Percentiles rank a stretch among this genome's conserved stretches.
Conservation (phyloP, 2,888 invertebrate species). For the Stenoptilia bipunctidactyla region DNA sequence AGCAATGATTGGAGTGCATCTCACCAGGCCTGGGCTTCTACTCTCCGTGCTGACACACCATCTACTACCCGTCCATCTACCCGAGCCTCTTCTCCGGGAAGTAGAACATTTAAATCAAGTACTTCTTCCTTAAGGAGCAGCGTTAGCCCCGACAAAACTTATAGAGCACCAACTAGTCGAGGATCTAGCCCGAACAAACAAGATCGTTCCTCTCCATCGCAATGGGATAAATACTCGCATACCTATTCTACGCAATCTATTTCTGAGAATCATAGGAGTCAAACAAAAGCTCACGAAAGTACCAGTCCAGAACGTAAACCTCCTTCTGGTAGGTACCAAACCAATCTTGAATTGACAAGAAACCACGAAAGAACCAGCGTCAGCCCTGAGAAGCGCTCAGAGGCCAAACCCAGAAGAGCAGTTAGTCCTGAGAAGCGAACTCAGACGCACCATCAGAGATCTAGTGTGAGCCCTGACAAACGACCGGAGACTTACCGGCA, state of each 20-base stretch:
- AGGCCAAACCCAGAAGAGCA: not conserved
- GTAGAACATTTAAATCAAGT: slow-evolving; percentile 50
- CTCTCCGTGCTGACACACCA: slow-evolving; percentile 76
- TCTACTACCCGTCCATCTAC: slow-evolving; percentile 56
- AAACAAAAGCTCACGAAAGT: not conserved
- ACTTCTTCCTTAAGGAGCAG: slow-evolving; percentile 72
- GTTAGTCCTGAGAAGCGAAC: slow-evolving; percentile 6
- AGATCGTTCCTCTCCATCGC: slow-evolving; percentile 44
- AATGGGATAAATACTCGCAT: slow-evolving; percentile 30
- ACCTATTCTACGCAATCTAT: slow-evolving; percentile 34
- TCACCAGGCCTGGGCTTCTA: slow-evolving; percentile 82
- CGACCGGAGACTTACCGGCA: slow-evolving; percentile 5
- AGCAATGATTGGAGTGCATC: slow-evolving; percentile 78
- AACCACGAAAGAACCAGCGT: slow-evolving; percentile 1
- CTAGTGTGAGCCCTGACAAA: slow-evolving; percentile 9
- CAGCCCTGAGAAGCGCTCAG: slow-evolving; percentile 8
- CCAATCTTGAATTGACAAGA: slow-evolving; percentile 2
- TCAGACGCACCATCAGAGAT: not conserved
- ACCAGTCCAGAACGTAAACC: slow-evolving; percentile 2
- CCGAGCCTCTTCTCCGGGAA: slow-evolving; percentile 70
- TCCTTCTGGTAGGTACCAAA: not conserved
- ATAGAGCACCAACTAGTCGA: slow-evolving; percentile 42
- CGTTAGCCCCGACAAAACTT: slow-evolving; percentile 56
- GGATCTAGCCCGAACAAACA: slow-evolving; percentile 36
- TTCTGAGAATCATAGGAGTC: slow-evolving; percentile 21